Conservation (phyloP, 1,140 invertebrate genomes). For the Drosophila elegans region DNA sequence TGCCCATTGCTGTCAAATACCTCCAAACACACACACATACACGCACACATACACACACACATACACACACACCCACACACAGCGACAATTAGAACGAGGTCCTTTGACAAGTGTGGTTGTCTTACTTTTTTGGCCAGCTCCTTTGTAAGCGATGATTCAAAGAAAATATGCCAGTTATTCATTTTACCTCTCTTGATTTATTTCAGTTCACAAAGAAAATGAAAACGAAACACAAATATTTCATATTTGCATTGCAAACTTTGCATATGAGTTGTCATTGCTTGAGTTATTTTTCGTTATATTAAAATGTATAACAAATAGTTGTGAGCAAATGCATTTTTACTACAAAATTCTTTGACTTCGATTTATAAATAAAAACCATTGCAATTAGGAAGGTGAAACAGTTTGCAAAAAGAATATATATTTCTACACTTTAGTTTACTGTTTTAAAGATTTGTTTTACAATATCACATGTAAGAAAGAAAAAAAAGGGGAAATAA, state of each 20-base stretch:
- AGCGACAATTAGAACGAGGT: slow-evolving; percentile 1
- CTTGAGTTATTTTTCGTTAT: background rate
- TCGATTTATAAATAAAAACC: background rate
- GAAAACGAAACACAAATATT: slow-evolving; percentile 5
- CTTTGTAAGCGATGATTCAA: background rate
- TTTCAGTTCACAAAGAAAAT: slow-evolving; percentile 1
- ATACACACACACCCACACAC: background rate
- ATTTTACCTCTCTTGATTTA: slow-evolving; percentile 4
- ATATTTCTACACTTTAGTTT: background rate
- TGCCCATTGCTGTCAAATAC: slow-evolving; percentile 26
- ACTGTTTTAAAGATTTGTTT: too few relatives aligned
- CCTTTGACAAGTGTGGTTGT: slow-evolving; percentile 2
- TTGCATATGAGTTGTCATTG: background rate
- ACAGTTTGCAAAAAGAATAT: background rate
- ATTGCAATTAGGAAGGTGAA: background rate
- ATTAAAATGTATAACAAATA: background rate
- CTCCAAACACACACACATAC: background rate
- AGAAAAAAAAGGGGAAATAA: too few relatives aligned
- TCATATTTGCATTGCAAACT: background rate
- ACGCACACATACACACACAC: background rate
- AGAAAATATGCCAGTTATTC: slow-evolving; percentile 2
- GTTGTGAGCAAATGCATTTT: background rate
- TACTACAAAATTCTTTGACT: background rate
- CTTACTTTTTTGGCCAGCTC: too few relatives aligned
- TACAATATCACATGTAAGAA: too few relatives aligned